These are phyloP conservation scores for Calephelis perditalis DNA, from an alignment of 2,888 invertebrate species.

Conservation along the genomic window DNA sequence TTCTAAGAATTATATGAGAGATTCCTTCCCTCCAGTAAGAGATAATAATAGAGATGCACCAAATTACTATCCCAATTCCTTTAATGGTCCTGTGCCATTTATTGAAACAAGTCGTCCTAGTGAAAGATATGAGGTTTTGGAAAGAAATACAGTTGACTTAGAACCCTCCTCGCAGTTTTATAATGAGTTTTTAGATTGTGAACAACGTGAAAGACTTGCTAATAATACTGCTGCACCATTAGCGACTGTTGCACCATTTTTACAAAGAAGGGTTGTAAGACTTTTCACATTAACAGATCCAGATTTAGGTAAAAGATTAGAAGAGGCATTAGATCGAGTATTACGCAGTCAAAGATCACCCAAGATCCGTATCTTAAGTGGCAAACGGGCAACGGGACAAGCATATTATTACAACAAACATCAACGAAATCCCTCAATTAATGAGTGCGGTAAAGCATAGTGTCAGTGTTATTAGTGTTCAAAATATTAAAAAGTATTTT, in stretches of 20 bases:
- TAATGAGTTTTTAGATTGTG: constrained; percentile 45
- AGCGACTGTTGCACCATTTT: constrained; percentile 51
- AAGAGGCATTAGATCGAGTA: constrained; percentile 17
- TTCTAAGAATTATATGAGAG: constrained; percentile 44
- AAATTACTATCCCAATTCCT: constrained; percentile 96
- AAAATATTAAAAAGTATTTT: too few relatives aligned
- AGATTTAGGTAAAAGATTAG: constrained; percentile 79
- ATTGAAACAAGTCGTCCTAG: constrained; percentile 56
- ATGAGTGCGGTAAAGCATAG: too few relatives aligned
- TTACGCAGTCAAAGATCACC: constrained; percentile 16
- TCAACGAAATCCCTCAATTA: too few relatives aligned
- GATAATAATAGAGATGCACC: constrained; percentile 92
- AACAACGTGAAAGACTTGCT: constrained; percentile 31
- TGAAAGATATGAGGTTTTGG: constrained; percentile 34
- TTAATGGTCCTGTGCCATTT: constrained; percentile 86
- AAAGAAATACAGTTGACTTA: constrained; percentile 44
- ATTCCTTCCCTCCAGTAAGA: constrained; percentile 80
- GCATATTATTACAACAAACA: too few relatives aligned
- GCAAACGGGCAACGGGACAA: too few relatives aligned
- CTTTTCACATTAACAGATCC: constrained; percentile 86
- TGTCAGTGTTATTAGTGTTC: too few relatives aligned
- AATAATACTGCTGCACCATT: constrained; percentile 31
- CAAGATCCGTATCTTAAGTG: constrained; percentile 14
- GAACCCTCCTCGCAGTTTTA: constrained; percentile 86
- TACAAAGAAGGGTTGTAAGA: constrained; percentile 86